Evolutionary conservation across 2,113 vertebrate genomes (phyloP).

Genomic region (Varanus salvator): DNA sequence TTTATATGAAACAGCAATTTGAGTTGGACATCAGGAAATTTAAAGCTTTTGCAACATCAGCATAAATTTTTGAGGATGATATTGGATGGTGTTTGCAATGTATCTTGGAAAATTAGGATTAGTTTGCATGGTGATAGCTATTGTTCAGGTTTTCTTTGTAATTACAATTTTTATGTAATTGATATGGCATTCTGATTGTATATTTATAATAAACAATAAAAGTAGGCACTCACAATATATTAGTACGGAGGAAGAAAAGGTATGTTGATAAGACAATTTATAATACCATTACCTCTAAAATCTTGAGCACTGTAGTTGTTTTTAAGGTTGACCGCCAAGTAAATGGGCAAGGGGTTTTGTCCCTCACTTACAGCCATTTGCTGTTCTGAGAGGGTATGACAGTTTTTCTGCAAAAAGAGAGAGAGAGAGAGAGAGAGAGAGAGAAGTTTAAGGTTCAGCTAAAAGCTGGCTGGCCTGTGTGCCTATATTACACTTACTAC

Average conservation of each 20-base stretch:
- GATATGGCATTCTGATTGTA: too few relatives aligned
- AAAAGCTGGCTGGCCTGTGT: background rate
- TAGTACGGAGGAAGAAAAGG: background rate
- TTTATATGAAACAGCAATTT: too few relatives aligned
- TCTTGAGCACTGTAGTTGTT: slow-evolving; percentile 78
- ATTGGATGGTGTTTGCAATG: too few relatives aligned
- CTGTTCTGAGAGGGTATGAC: slow-evolving; percentile 81
- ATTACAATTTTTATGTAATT: too few relatives aligned
- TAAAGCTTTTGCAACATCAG: too few relatives aligned
- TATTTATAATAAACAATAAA: too few relatives aligned
- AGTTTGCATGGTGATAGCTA: too few relatives aligned
- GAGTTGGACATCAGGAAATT: too few relatives aligned
- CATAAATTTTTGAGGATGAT: too few relatives aligned
- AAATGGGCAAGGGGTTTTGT: slow-evolving; percentile 87
- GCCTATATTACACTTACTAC: background rate
- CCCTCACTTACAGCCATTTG: slow-evolving; percentile 77
- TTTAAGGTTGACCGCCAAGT: slow-evolving; percentile 87
- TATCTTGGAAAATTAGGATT: too few relatives aligned
- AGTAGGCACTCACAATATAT: background rate
- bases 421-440: slow-evolving; percentile 9
- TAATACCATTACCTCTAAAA: slow-evolving; percentile 77
- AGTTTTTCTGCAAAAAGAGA: slow-evolving; percentile 73
- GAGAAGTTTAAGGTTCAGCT: background rate
- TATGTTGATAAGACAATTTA: background rate
- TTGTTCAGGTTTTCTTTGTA: too few relatives aligned